A percentile compares a stretch with the other conserved stretches of the same genome.
phyloP scores from a whole-genome alignment of 2,888 invertebrate genomes.

The Elegia similella region DNA sequence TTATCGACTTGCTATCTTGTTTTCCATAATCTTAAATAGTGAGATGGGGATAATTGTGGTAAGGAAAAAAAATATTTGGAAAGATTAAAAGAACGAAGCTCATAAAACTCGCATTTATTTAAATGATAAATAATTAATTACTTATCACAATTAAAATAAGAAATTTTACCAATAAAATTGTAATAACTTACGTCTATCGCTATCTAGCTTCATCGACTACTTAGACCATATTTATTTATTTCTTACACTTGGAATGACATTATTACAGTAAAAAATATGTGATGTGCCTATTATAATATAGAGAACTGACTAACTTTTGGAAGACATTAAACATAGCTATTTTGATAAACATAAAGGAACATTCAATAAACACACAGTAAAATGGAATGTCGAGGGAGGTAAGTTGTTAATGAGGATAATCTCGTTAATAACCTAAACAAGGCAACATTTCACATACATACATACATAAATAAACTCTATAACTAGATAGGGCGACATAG shows the following conservation, averaged over 20 bases:
- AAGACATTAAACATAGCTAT: background rate
- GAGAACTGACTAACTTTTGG: background rate
- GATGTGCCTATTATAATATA: background rate
- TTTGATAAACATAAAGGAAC: conserved; percentile 6
- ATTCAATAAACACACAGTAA: conserved; percentile 9
- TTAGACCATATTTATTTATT: conserved; percentile 25
- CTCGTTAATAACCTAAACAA: conserved; percentile 14
- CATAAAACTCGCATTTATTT: background rate
- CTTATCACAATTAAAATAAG: background rate
- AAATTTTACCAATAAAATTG: background rate
- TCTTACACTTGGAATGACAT: conserved; percentile 40
- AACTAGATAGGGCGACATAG: background rate
- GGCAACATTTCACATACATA: background rate
- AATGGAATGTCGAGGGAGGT: conserved; percentile 32
- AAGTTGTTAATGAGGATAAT: conserved; percentile 20
- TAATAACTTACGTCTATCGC: background rate
- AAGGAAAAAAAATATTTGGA: too few relatives aligned
- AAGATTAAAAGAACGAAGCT: too few relatives aligned
- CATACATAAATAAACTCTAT: background rate
- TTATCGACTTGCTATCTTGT: too few relatives aligned
- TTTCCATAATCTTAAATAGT: too few relatives aligned
- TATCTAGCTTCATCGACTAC: conserved; percentile 41
- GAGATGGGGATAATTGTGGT: too few relatives aligned
- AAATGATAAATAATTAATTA: background rate
- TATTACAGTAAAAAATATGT: conserved; percentile 12